phyloP scores from a whole-genome alignment of 2,888 invertebrate species.

The Scrobipalpa atriplicella region DNA sequence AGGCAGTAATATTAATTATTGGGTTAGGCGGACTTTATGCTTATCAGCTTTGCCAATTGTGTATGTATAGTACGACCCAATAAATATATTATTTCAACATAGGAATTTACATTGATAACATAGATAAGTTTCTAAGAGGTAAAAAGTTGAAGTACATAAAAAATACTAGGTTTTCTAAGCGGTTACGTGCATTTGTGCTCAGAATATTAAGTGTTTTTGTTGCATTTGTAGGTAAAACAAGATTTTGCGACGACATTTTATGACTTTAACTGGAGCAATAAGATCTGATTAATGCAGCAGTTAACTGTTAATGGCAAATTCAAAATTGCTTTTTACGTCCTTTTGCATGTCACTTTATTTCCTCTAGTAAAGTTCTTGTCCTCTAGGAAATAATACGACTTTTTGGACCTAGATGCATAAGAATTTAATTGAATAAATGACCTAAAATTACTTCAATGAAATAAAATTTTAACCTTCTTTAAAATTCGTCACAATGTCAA shows the following conservation, averaged over 20 bases:
- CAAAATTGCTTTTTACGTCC: not conserved
- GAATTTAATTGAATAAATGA: too few relatives aligned
- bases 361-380: not conserved
- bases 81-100: constrained; percentile 10
- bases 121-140: not conserved
- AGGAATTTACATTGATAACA: not conserved
- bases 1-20: not conserved
- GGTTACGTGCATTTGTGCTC: not conserved
- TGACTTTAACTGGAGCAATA: constrained; percentile 6
- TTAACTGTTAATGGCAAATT: not conserved
- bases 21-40: not conserved
- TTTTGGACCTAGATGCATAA: too few relatives aligned
- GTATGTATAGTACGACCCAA: not conserved
- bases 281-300: not conserved
- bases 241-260: not conserved
- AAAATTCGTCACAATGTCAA: not conserved
- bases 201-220: constrained; percentile 9
- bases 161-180: not conserved
- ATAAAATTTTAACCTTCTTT: not conserved
- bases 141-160: not conserved
- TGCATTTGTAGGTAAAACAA: not conserved
- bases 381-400: too few relatives aligned
- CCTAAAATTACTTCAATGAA: not conserved
- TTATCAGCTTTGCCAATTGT: not conserved
- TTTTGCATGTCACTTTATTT: not conserved